Evolutionary conservation across 2,113 vertebrate genomes (phyloP).

Genomic region (Elachura formosa): DNA sequence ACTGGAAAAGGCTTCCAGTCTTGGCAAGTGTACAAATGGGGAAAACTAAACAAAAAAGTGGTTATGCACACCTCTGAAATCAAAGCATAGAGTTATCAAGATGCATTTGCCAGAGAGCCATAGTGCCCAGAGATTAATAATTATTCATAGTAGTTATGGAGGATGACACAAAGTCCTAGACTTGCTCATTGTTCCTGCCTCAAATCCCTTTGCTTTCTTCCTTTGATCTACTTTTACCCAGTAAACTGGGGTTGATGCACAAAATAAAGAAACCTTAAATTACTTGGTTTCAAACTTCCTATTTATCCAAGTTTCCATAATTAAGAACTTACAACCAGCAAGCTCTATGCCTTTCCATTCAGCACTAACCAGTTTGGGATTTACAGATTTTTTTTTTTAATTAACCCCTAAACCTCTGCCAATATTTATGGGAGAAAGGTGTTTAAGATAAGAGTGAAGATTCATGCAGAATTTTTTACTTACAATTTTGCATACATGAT

Average conservation of each 20-base stretch:
- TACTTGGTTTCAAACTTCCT: background rate
- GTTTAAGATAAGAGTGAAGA: background rate
- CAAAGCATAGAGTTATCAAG: background rate
- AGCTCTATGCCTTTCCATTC: background rate
- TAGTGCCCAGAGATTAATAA: background rate
- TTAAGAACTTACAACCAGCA: background rate
- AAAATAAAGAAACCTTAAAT: background rate
- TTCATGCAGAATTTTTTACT: background rate
- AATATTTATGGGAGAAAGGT: background rate
- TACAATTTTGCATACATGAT: background rate
- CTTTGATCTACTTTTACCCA: background rate
- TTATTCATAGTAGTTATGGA: background rate
- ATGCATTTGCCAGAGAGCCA: background rate
- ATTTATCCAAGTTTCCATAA: background rate
- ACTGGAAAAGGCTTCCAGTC: background rate
- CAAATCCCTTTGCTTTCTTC: background rate
- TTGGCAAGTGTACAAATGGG: background rate
- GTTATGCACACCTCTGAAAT: background rate
- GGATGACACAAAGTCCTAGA: background rate
- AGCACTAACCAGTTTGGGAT: accelerated
- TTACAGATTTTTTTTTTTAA: background rate
- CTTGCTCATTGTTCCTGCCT: background rate
- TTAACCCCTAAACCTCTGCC: background rate
- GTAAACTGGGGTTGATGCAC: background rate
- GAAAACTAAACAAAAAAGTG: background rate